Conservation (phyloP, 1,140 invertebrate species). For the Lepidurus packardi region DNA sequence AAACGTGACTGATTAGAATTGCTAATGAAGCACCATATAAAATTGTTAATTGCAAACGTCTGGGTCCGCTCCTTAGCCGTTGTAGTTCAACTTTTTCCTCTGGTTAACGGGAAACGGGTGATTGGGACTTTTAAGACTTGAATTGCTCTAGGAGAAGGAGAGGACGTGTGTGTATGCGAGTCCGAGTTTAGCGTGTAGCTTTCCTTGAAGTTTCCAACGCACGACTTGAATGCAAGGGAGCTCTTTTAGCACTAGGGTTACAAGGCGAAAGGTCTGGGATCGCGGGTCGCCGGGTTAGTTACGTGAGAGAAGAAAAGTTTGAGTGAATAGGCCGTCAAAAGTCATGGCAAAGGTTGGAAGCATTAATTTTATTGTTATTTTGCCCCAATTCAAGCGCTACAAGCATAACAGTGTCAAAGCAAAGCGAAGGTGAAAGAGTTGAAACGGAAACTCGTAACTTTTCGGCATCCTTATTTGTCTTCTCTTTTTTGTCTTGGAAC, state of each 20-base stretch:
- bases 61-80: background rate
- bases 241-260: background rate
- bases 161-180: background rate
- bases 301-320: conserved; percentile 9
- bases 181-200: background rate
- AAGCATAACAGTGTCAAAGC: background rate
- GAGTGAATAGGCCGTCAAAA: background rate
- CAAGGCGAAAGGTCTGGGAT: conserved; percentile 1
- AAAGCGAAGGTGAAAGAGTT: background rate
- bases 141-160: background rate
- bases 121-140: background rate
- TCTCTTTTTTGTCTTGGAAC: background rate
- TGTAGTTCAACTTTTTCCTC: background rate
- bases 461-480: background rate
- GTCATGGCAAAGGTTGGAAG: background rate
- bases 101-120: background rate
- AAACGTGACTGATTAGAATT: background rate
- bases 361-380: background rate
- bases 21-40: background rate
- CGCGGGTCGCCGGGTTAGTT: background rate
- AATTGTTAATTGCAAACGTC: background rate
- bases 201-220: background rate
- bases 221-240: background rate
- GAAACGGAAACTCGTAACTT: background rate
- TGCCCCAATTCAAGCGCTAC: background rate